These are phyloP conservation scores for Enteromius afrohamiltoni DNA, from an alignment of 2,797 vertebrate species.

Conservation along the genomic window DNA sequence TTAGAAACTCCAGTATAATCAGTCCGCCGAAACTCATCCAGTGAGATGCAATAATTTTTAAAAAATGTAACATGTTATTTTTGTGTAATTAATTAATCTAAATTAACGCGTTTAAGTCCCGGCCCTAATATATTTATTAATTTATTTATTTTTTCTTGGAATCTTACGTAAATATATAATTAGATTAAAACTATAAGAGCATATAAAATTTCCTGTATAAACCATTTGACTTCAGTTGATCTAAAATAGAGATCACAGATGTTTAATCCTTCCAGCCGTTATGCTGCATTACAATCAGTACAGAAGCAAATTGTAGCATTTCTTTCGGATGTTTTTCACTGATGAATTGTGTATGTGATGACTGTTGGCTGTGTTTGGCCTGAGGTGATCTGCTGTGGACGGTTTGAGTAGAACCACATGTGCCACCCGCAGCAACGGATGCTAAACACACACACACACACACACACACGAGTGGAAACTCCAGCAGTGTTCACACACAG, in stretches of 20 bases:
- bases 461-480: constrained; percentile 40
- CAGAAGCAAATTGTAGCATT: background rate
- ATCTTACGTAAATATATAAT: background rate
- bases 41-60: no score
- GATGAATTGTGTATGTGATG: background rate
- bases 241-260: background rate
- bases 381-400: constrained; percentile 78
- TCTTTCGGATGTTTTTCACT: background rate
- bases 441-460: constrained; percentile 42
- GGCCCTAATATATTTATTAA: no score
- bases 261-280: background rate
- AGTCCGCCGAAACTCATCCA: no score
- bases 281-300: background rate
- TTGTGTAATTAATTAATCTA: no score
- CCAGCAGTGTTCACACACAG: constrained; percentile 1
- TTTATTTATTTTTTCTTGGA: background rate
- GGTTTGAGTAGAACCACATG: constrained; percentile 88
- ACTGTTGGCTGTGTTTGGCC: constrained; percentile 65
- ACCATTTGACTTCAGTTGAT: background rate
- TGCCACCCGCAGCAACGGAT: constrained; percentile 73
- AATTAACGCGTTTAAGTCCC: no score
- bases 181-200: background rate
- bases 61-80: no score
- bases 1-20: no score
- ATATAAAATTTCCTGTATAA: background rate